Evolutionary conservation across 1,140 invertebrate genomes (phyloP), one percentile per base, ranked within the genome.

Genomic region (Drosophila ananassae): DNA sequence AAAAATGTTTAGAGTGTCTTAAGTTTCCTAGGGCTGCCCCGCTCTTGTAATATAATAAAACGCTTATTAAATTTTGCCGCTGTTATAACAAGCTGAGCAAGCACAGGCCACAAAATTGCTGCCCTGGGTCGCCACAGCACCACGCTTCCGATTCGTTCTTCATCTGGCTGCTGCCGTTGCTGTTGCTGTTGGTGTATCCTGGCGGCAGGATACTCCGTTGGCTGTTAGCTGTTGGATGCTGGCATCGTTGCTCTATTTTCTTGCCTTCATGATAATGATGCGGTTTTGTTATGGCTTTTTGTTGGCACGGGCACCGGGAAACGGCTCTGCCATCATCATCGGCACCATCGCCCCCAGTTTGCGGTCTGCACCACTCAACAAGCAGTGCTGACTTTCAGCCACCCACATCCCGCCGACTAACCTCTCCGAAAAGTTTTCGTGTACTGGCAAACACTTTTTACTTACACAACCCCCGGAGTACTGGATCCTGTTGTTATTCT

Each of bases 231-330:
- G n/a, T 54, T 37, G 68, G 56, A 13, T 51, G 21, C 64, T 54
- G 50, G 34, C 41, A 52, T 21, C 58, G 58, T 59, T 80, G 60
- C 57, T 73, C 64, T 62, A 81, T 77, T 81, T 44, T 73, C 78
- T 73, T 81, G 78, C 67, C 66, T 66, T 77, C 67, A 77, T 76
- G 78, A 81, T 81, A 81, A 81, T 81, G 73, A 81, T 81, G 78
- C 78, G 78, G 78, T 81, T 81, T 81, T 73, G 79, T 73, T 77
- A 77, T 76, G 69, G 79, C 67, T 82, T 81, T 81, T 77, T 73
- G 78, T 68, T 81, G 78, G 73, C 78, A 77, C 68, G 61, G 60
- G 39, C 56, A 66, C 53, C 25, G 25, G 51, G 39, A 51, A 30
- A 44, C 37, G 50, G 53, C 52, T 47, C 21, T 50, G 66, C 64